Base-by-base conservation (phyloP, 1,140 invertebrate genomes). In the Polypedilum pembai region DNA sequence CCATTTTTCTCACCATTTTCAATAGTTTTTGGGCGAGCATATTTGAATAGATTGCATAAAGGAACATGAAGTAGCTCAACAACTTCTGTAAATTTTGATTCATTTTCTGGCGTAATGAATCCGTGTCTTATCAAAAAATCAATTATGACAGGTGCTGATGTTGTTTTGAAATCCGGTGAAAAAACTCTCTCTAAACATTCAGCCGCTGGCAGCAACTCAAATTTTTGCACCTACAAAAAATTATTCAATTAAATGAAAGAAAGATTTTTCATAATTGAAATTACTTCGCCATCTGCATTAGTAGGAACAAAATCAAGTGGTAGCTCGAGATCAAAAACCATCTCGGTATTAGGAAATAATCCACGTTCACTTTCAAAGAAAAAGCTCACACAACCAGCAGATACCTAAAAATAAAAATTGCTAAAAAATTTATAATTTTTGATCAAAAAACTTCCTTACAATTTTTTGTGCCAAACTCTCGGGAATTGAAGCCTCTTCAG, bases 51-150 rank as follows among this genome's bases (percentile, higher is more conserved):
- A 17, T 87, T 87, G 80, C 94, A 92, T 76, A 95, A 82, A 41
- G 92, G 92, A 76, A 94, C 91, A 80, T 94, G 92, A n/a, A 95
- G 85, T 41, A 94, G 83, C 84, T 95, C 92, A 79, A 94, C 87
- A 76, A 95, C 86, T 83, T 92, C 88, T 76, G 91, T 89, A 82
- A 91, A 93, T 81, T 93, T 89, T 73, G 91, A 87, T 81, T 94
- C 93, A 84, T 92, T 93, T 81, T 96, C 94, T 33, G 93, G 87
- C 75, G 90, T 93, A 63, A 98, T 90, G 74, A 92, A 87, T 73
- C 94, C 94, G 83, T 94, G 94, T 80, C 95, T 87, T 77, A 97
- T 91, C 76, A 97, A 86, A 83, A 97, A 98, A 83, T 97, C 94
- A 76, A 97, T 84, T 7, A 93, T 89, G 18, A 96, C 92, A 65